phyloP scores from a whole-genome alignment of 2,888 invertebrate species.

The Acrobasis suavella region DNA sequence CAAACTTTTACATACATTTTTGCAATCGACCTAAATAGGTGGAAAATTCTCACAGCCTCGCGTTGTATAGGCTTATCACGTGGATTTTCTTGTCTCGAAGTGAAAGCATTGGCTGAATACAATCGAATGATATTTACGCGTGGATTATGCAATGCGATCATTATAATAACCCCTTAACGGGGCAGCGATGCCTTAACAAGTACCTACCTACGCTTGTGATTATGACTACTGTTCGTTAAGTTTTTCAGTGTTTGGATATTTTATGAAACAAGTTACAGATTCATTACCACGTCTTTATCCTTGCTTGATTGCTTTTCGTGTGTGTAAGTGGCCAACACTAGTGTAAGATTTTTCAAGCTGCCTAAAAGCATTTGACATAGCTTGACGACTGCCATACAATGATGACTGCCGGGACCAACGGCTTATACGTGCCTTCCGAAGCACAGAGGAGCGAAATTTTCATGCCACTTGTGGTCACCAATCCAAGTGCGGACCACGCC shows the following conservation, averaged over 20 bases:
- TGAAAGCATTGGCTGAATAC: conserved; percentile 67
- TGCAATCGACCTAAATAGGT: conserved; percentile 34
- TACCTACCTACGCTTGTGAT: background rate
- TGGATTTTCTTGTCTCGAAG: conserved; percentile 62
- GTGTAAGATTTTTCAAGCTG: no score
- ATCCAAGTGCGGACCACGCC: no score
- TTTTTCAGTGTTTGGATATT: background rate
- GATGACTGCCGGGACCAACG: no score
- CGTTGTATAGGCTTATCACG: conserved; percentile 51
- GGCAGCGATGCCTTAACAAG: conserved; percentile 4
- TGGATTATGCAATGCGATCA: conserved; percentile 66
- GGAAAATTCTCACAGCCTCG: conserved; percentile 43
- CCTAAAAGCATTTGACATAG: no score
- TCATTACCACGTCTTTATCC: background rate
- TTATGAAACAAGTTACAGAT: background rate
- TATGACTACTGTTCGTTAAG: background rate
- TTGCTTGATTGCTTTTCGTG: no score
- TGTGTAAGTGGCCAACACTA: no score
- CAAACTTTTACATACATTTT: conserved; percentile 28
- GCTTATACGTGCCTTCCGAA: no score
- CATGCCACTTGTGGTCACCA: no score
- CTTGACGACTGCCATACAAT: no score
- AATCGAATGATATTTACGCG: conserved; percentile 75
- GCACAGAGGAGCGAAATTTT: no score
- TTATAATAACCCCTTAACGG: conserved; percentile 52